Evolutionary conservation across 2,797 vertebrate genomes (phyloP), one percentile per base, ranked within the genome.

Genomic region (Cygnus olor): DNA sequence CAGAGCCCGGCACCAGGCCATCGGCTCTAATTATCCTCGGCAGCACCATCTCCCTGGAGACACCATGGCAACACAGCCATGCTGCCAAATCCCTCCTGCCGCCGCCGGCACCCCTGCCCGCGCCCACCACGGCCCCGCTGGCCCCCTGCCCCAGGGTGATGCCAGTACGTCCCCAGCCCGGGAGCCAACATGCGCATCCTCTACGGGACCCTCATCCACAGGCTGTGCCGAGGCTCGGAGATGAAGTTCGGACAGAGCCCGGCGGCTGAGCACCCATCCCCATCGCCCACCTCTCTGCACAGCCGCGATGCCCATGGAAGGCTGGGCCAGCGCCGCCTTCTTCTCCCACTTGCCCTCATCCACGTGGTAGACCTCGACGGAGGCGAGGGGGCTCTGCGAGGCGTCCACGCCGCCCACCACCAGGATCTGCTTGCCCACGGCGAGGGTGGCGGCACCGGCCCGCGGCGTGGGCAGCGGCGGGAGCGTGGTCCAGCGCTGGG

Each of bases 341-440:
- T 98, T 98, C 97, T 99, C 99, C 99, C 99, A 99, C 94, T 98
- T 99, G 94, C 99, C 99, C 96, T 99, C 99, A 10, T 99, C 99
- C 3, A 98, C 98, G 34, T 99, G 98, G 97, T 98, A 99, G 92
- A 98, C 98, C 94, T 99, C 99, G 85, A 99, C 98, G 0, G 99
- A 99, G 42, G 99, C 98, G 36, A 99, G 98, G 0, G 99, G 99
- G 32, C 98, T 99, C 97, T 99, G 99, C 19, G 98, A 98, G 4
- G 98, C 98, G 24, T 99, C 99, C 98, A 99, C 99, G 6, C 99
- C 99, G 1, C 99, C 99, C 32, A 99, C 98, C 80, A 99, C 98
- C 96, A 99, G 97, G 91, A 99, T 97, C 96, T 99, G 99, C 86
- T 99, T 98, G 74, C 98, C 99, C 57, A 99, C 61, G 10, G 95